Conservation (phyloP, 1,140 invertebrate species). For the Anoplophora glabripennis region DNA sequence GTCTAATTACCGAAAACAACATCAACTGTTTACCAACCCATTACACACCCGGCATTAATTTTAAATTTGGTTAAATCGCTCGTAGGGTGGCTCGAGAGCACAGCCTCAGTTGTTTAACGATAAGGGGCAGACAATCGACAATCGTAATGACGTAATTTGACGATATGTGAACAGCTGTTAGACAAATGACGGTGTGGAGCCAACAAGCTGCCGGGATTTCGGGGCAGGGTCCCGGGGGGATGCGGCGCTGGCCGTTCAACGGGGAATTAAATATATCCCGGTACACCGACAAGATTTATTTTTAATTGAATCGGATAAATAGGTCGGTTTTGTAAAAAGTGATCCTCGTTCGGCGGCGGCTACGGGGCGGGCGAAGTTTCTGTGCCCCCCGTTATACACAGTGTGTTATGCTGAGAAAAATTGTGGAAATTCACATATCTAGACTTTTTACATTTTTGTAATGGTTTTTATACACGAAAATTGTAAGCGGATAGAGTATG, state of each 20-base stretch:
- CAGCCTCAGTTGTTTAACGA: slow-evolving; percentile 30
- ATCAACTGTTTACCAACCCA: neutral
- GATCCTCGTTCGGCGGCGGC: no score
- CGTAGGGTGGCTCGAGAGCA: slow-evolving; percentile 5
- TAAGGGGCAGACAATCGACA: slow-evolving; percentile 38
- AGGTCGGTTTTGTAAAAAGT: slow-evolving; percentile 4
- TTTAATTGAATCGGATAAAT: slow-evolving; percentile 36
- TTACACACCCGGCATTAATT: slow-evolving; percentile 5
- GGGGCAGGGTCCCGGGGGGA: slow-evolving; percentile 56
- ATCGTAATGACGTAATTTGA: slow-evolving; percentile 39
- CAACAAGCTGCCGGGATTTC: slow-evolving; percentile 45
- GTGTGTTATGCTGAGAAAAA: no score
- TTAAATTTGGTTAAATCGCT: slow-evolving; percentile 11
- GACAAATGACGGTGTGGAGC: slow-evolving; percentile 50
- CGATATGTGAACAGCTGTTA: slow-evolving; percentile 48
- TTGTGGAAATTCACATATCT: no score
- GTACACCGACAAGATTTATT: slow-evolving; percentile 38
- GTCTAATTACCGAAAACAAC: no score
- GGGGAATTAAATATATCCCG: slow-evolving; percentile 16
- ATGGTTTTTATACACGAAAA: no score
- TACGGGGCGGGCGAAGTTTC: neutral
- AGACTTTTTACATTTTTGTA: no score
- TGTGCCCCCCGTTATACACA: no score
- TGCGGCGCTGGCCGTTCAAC: slow-evolving; percentile 12
- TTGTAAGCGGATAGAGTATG: no score